Evolutionary conservation across 2,113 vertebrate species (phyloP).

Genomic region (Poeciliopsis retropinna): DNA sequence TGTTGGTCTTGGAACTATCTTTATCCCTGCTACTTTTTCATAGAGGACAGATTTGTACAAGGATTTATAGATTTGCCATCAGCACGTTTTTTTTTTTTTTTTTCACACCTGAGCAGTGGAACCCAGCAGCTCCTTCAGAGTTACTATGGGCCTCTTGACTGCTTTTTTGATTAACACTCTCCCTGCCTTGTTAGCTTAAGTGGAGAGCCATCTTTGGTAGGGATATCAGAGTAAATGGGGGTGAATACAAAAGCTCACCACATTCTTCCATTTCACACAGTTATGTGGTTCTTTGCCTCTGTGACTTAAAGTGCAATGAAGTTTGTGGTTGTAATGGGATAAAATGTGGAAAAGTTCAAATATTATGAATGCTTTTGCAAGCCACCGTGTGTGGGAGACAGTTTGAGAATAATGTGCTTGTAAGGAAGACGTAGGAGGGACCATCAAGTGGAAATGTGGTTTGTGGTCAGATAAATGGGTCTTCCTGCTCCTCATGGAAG

Average conservation of each 20-base stretch:
- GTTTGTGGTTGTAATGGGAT: too few species aligned
- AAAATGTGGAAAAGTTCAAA: neutral
- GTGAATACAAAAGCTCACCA: neutral
- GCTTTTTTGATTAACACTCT: too few species aligned
- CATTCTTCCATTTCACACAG: neutral
- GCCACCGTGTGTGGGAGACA: neutral
- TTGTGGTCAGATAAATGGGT: neutral
- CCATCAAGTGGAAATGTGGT: neutral
- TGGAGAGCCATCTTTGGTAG: neutral
- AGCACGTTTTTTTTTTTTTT: too few species aligned
- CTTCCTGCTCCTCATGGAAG: neutral
- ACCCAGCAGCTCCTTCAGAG: too few species aligned
- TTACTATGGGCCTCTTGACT: too few species aligned
- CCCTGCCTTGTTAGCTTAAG: too few species aligned
- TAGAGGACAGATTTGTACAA: too few species aligned
- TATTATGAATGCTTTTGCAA: neutral
- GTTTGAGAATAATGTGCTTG: neutral
- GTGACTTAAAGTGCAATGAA: too few species aligned
- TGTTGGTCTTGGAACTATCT: neutral
- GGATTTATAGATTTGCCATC: too few species aligned
- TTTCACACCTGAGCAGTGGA: too few species aligned
- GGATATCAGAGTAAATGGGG: neutral
- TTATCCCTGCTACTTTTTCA: too few species aligned
- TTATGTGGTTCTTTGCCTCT: neutral
- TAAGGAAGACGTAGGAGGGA: neutral